Percentiles rank a stretch among this genome's conserved stretches.
These are phyloP conservation scores for Lucinisca nassula DNA, from an alignment of 2,888 invertebrate genomes.

Conservation along the genomic window DNA sequence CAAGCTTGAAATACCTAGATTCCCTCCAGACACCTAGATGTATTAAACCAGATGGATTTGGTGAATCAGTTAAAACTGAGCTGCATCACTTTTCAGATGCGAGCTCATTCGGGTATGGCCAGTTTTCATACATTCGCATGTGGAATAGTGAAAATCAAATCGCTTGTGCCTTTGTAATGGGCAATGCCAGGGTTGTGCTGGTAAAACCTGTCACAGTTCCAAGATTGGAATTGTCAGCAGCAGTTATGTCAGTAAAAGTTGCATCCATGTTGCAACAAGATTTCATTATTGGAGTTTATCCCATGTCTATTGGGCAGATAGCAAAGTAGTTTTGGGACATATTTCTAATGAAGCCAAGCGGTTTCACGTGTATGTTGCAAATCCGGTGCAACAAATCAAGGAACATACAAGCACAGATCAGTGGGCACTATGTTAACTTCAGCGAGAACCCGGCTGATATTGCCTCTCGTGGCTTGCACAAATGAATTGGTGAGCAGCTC, in stretches of 20 bases:
- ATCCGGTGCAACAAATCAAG: conserved; percentile 72
- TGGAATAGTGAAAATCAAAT: conserved; percentile 25
- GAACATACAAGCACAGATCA: conserved; percentile 55
- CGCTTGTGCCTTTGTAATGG: conserved; percentile 63
- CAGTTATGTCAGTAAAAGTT: conserved; percentile 27
- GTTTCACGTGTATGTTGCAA: conserved; percentile 74
- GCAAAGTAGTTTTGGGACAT: conserved; percentile 68
- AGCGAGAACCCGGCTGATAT: no score
- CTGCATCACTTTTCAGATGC: conserved; percentile 44
- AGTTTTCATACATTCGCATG: conserved; percentile 64
- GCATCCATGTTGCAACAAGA: conserved; percentile 1
- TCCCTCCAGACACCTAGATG: background rate
- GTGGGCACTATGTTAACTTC: conserved; percentile 69
- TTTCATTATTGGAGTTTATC: background rate
- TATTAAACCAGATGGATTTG: background rate
- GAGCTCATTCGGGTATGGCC: conserved; percentile 59
- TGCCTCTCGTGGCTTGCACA: conserved; percentile 61
- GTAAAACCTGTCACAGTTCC: conserved; percentile 47
- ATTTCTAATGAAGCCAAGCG: conserved; percentile 66
- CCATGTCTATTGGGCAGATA: conserved; percentile 71
- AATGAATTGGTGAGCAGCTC: conserved; percentile 9
- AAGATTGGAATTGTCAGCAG: conserved; percentile 37
- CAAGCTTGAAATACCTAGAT: background rate
- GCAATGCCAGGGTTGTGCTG: conserved; percentile 67
- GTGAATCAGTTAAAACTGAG: background rate